Evolutionary conservation across 2,888 invertebrate species (phyloP), one percentile per base, ranked within the genome.

Genomic region (Oligia fasciuncula): DNA sequence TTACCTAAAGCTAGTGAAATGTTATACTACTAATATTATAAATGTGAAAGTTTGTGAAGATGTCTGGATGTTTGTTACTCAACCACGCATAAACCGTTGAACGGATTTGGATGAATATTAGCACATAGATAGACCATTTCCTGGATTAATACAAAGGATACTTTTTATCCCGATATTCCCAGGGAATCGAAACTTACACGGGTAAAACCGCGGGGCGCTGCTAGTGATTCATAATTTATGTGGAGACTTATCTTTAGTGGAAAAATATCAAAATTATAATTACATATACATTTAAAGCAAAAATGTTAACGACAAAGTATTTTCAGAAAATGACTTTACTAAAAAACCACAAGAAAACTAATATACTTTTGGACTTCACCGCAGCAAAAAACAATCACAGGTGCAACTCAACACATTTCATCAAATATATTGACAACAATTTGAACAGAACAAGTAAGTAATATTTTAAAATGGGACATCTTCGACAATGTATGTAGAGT

Each of bases 391-490:
- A n/a, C 40, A 63, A 14, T 14, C 54, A 35, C 66, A 73, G 35
- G 29, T 70, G 69, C 13, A 73, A 67, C 23, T 23, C 51, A 65
- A 29, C 19, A 71, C 63, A 54, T 70, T 13, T 62, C 51, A 71
- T 76, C 35, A 62, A 79, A 84, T 66, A 49, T 69, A 86, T 75
- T 74, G 70, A 72, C 76, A 49, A 57, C 46, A 84, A 76, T 76
- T 84, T 66, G 63, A 51, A 68, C 68, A 43, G 46, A 78, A 78
- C 79, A 62, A 46, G 51, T 71, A 72, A 68, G 68, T 83, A 77
- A 78, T 75, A 74, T 87, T 77, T 87, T 87, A 79, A 76, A 76
- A 69, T 51, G 51, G 17, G 65, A 84, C 75, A 87, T 14, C 70
- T 80, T 80, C 72, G 73, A 87, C 69, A 76, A 76, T 77, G 71